These are phyloP conservation scores for Limnothrissa miodon DNA, from an alignment of 2,113 vertebrate species.

Conservation along the genomic window DNA sequence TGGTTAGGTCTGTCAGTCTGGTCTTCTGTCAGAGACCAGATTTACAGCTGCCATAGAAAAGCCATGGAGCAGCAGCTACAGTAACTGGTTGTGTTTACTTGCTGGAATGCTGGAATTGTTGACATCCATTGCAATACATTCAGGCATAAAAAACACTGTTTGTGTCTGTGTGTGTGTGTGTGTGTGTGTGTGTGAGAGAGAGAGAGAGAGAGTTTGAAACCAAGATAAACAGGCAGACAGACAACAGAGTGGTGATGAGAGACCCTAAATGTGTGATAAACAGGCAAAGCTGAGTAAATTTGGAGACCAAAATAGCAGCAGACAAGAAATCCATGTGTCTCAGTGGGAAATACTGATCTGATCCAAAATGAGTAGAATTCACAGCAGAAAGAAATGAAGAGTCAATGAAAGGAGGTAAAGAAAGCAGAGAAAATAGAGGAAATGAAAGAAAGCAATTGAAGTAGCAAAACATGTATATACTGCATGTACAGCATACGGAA, in stretches of 20 bases:
- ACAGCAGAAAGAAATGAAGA: not conserved
- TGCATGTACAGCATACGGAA: not conserved
- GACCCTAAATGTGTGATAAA: not conserved
- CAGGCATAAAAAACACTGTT: conserved; percentile 35
- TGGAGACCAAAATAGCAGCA: conserved; percentile 3
- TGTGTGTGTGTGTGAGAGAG: not conserved
- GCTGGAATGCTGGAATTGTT: conserved; percentile 51
- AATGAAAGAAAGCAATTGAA: not conserved
- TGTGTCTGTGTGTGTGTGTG: not conserved
- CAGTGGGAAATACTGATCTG: not conserved
- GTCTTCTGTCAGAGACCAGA: conserved; percentile 54
- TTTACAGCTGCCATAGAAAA: conserved; percentile 64
- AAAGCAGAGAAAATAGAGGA: not conserved
- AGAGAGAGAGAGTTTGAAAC: not conserved
- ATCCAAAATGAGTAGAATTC: not conserved
- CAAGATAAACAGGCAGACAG: not conserved
- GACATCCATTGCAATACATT: conserved; percentile 54
- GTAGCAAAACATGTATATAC: not conserved
- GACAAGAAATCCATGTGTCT: not conserved
- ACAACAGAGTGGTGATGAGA: not conserved
- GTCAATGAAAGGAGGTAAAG: not conserved
- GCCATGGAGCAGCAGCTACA: conserved; percentile 20
- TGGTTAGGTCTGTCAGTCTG: conserved; percentile 9
- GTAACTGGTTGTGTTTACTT: conserved; percentile 64
- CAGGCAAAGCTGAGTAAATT: not conserved